Conservation (phyloP, 2,113 vertebrate genomes). For the Hyaena hyaena region DNA sequence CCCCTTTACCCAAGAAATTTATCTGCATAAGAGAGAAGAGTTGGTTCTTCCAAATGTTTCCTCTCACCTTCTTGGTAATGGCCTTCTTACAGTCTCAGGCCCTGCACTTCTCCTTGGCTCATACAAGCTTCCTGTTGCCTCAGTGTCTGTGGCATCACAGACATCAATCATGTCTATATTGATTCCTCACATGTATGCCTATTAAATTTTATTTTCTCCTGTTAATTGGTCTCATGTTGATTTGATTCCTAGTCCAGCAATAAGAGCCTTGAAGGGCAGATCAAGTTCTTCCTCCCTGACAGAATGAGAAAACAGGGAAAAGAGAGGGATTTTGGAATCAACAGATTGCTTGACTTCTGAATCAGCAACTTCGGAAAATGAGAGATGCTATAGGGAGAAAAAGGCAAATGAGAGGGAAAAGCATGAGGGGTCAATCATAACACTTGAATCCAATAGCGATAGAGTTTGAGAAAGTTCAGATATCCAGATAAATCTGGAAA, state of each 20-base stretch:
- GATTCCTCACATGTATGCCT: not conserved
- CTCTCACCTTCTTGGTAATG: not conserved
- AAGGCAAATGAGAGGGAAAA: not conserved
- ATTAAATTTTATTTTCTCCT: not conserved
- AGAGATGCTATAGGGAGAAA: not conserved
- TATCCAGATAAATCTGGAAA: conserved; percentile 20
- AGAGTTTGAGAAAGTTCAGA: conserved; percentile 9
- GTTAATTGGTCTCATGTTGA: not conserved
- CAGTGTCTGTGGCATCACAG: not conserved
- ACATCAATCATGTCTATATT: not conserved
- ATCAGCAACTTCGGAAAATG: not conserved
- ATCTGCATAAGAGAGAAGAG: not conserved
- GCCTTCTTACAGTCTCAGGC: not conserved
- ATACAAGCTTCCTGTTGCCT: not conserved
- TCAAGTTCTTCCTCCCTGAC: not conserved
- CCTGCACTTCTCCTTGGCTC: not conserved
- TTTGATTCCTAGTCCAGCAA: not conserved
- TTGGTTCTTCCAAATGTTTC: not conserved
- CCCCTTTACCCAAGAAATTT: not conserved
- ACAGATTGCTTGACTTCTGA: not conserved
- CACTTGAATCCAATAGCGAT: not conserved
- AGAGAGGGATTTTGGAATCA: not conserved
- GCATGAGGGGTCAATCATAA: not conserved
- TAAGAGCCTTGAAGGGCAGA: not conserved
- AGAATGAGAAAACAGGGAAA: not conserved